phyloP scores from a whole-genome alignment of 1,140 invertebrate species.

The Bombus soroeensis region DNA sequence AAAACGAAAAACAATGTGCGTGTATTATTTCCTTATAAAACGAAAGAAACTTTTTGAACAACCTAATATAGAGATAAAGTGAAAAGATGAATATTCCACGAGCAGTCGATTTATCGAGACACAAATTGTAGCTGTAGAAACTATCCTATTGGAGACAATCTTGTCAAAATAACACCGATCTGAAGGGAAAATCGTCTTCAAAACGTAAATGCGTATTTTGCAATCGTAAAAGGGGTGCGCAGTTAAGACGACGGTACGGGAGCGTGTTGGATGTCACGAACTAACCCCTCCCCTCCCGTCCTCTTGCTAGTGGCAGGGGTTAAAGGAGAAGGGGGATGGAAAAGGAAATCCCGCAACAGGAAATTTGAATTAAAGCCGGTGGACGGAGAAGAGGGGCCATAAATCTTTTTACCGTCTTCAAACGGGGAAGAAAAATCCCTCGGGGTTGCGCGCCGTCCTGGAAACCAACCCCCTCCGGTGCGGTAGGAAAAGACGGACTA shows the following conservation, averaged over 20 bases:
- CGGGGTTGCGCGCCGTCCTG: neutral
- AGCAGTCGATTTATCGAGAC: too few relatives aligned
- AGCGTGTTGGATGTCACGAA: neutral
- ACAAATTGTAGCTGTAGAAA: too few relatives aligned
- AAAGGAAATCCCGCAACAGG: slow-evolving; percentile 20
- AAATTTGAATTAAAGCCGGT: slow-evolving; percentile 48
- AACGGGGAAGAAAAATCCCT: slow-evolving; percentile 45
- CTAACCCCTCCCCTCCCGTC: neutral
- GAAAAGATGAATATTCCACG: too few relatives aligned
- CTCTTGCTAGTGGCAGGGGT: too few relatives aligned
- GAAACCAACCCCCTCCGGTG: neutral
- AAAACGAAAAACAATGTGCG: too few relatives aligned
- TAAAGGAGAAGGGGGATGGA: neutral
- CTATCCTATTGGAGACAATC: too few relatives aligned
- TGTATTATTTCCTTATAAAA: too few relatives aligned
- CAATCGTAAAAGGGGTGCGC: neutral
- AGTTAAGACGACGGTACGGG: neutral
- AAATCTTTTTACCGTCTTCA: slow-evolving; percentile 52
- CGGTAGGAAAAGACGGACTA: neutral
- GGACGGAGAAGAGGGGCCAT: slow-evolving; percentile 30
- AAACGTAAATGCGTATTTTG: neutral
- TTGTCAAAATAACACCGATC: too few relatives aligned
- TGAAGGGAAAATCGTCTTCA: neutral
- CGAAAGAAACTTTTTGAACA: too few relatives aligned
- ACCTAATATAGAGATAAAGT: too few relatives aligned